Base-by-base conservation (phyloP, 2,888 invertebrate genomes). In the Caenorhabditis afra region DNA sequence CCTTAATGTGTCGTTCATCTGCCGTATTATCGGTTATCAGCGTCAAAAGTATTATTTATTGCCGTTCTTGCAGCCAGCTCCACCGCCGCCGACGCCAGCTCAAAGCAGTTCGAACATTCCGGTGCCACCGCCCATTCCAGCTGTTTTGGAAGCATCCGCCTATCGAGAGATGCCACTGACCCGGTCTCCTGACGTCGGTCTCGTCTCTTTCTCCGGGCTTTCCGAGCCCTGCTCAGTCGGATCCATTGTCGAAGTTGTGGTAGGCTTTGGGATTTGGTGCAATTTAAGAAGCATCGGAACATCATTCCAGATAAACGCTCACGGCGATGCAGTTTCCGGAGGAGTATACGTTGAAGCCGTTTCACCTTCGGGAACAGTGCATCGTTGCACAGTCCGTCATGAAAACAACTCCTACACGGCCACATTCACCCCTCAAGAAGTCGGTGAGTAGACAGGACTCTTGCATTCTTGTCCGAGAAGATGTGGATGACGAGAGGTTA, bases 401-500 rank as follows among this genome's bases (percentile, higher is more conserved):
- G 87, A 86, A 35, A 94, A 94, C 53, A 95, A 95, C 68, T 95
- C 95, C 65, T 96, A 96, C 90, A 95, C 95, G 85, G 96, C 97
- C 83, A 96, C 95, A 87, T 98, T 98, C 91, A 95, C 96, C 90
- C 98, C 98, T 0, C 95, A 96, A 87, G 97, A 98, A 92, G 95
- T 96, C 45, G 98, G 97, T 92, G 82, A 83, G 91, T 84, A 47
- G 8, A 12, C 18, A 3, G 18, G 14, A 29, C 3, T 5, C 7
- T 7, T 3, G 29, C 29, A 29, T 29, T 29, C 29, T 29, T 29
- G 5, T 23, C 22, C 14, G 23, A 20, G 23, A 20, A 18, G 29
- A 47, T 14, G 50, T 41, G 61, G 59, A 41, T 50, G 20, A 20
- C 47, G 47, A 20, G 47, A 20, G 16, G 12, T 73, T 73, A 64